phyloP scores from a whole-genome alignment of 1,140 invertebrate species.

The Aphaenogaster ashmeadi region DNA sequence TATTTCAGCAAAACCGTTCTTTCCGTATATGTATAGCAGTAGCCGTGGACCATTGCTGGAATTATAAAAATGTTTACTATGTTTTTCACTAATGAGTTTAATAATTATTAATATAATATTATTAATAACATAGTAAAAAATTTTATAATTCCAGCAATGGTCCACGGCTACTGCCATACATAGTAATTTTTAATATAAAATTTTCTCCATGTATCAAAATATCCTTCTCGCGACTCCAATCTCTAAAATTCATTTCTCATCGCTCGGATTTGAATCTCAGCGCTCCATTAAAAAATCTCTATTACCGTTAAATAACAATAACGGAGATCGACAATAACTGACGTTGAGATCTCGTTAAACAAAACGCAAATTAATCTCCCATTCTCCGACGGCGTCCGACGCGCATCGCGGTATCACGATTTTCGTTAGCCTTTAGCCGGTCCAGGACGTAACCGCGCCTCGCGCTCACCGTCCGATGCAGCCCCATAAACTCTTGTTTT shows the following conservation, averaged over 20 bases:
- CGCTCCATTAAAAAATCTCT: background rate
- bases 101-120: no score
- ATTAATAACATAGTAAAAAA: no score
- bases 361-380: constrained; percentile 20
- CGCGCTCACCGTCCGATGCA: constrained; percentile 69
- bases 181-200: no score
- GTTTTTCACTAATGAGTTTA: no score
- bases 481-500: constrained; percentile 82
- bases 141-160: no score
- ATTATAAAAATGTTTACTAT: no score
- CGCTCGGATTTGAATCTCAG: background rate
- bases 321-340: background rate
- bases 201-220: background rate
- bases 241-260: background rate
- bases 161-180: no score
- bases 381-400: background rate
- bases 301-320: background rate
- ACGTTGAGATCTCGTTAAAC: background rate
- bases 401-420: constrained; percentile 34
- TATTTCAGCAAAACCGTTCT: no score
- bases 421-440: constrained; percentile 73
- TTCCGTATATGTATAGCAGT: no score
- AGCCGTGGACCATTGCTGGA: no score
- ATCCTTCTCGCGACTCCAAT: background rate
- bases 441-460: constrained; percentile 72